Conservation (phyloP, 2,797 vertebrate genomes). For the Urocyon cinereoargenteus region DNA sequence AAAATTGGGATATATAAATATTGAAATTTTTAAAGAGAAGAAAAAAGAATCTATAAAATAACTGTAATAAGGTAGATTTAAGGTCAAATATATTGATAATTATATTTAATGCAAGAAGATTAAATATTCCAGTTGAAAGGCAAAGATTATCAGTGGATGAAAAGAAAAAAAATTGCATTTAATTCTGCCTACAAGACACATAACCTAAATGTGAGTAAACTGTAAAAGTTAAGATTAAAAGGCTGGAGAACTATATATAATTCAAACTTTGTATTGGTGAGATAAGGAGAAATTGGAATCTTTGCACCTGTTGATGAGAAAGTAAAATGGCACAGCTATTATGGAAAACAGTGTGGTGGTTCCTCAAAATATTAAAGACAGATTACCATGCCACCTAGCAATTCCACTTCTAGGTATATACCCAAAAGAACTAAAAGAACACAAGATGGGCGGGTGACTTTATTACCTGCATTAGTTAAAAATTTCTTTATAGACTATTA, state of each 20-base stretch:
- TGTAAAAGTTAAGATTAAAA: conserved; percentile 36
- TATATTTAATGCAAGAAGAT: not conserved
- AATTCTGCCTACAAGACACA: not conserved
- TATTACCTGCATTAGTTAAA: not conserved
- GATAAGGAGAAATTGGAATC: not conserved
- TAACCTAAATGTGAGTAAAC: not conserved
- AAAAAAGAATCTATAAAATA: not conserved
- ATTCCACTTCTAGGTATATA: not conserved
- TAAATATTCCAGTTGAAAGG: conserved; percentile 10
- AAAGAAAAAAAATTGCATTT: not conserved
- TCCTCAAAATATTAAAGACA: not conserved
- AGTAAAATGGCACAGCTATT: not conserved
- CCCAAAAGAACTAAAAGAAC: not conserved
- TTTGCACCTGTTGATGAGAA: not conserved
- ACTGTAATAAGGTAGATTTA: not conserved
- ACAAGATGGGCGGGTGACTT: not conserved
- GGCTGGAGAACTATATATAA: not conserved
- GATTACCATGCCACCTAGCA: not conserved
- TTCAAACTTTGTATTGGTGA: not conserved
- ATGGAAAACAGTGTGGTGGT: not conserved
- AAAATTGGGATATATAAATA: not conserved
- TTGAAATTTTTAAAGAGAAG: conserved; percentile 11
- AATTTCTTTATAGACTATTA: not conserved
- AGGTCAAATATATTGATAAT: not conserved
- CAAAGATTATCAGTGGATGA: not conserved